phyloP scores from a whole-genome alignment of 2,888 invertebrate species.

The Eubasilissa splendida region DNA sequence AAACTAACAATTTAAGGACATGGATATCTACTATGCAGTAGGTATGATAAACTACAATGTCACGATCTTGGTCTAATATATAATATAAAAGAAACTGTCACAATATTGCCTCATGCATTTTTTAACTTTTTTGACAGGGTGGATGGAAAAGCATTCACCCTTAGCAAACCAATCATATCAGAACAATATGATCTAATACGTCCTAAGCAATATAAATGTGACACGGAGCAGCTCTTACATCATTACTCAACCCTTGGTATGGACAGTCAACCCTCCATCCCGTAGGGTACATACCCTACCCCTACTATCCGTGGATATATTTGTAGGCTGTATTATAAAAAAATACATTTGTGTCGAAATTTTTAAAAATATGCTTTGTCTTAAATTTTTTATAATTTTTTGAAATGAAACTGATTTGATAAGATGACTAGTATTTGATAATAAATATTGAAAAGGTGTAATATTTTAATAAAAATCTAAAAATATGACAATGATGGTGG shows the following conservation, averaged over 20 bases:
- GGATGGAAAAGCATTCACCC: conserved; percentile 2
- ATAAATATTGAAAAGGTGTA: too few species aligned
- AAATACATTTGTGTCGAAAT: too few species aligned
- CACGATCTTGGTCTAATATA: too few species aligned
- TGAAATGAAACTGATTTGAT: too few species aligned
- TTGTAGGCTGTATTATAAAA: background rate
- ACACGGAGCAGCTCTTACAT: conserved; percentile 54
- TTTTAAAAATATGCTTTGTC: too few species aligned
- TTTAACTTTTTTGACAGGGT: background rate
- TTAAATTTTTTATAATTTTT: too few species aligned
- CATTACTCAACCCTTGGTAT: conserved; percentile 57
- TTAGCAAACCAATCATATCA: conserved; percentile 56
- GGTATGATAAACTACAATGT: too few species aligned
- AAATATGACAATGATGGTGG: too few species aligned
- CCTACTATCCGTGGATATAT: background rate
- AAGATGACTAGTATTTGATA: too few species aligned
- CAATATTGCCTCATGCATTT: conserved; percentile 9
- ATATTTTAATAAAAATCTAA: too few species aligned
- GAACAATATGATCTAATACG: conserved; percentile 57
- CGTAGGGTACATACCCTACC: conserved; percentile 21
- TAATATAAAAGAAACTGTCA: background rate
- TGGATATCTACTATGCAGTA: too few species aligned
- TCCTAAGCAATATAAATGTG: conserved; percentile 58
- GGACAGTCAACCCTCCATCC: conserved; percentile 44
- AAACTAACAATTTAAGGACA: too few species aligned